Conservation (phyloP, 1,140 invertebrate species). For the Sinella curviseta region DNA sequence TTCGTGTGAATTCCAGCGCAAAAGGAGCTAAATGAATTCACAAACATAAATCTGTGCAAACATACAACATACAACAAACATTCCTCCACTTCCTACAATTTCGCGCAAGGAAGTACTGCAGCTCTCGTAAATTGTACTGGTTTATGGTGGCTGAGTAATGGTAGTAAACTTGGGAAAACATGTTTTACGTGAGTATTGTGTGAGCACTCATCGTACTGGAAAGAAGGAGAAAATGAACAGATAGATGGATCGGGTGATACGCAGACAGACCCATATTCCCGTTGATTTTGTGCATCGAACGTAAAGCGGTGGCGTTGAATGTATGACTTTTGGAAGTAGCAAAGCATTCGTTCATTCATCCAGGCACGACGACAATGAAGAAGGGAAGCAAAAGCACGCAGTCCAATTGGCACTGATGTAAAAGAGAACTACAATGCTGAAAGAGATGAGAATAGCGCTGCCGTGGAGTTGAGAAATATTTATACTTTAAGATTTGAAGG, state of each 20-base stretch:
- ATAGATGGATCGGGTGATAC: not conserved
- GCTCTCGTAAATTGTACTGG: not conserved
- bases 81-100: not conserved
- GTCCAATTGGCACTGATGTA: not conserved
- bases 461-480: conserved; percentile 7
- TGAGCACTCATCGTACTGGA: conserved; percentile 4
- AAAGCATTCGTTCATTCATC: not conserved
- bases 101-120: too few species aligned
- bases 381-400: not conserved
- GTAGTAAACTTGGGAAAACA: not conserved
- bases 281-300: not conserved
- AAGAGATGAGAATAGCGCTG: not conserved
- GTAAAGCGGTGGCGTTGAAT: not conserved
- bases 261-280: not conserved
- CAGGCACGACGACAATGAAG: not conserved
- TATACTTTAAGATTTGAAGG: conserved; percentile 12
- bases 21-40: conserved; percentile 17
- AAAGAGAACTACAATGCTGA: too few species aligned
- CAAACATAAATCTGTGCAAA: conserved; percentile 25
- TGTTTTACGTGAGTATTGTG: not conserved
- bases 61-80: not conserved
- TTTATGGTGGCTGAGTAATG: not conserved
- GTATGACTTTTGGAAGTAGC: not conserved
- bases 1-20: conserved; percentile 23
- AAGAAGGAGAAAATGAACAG: not conserved